Evolutionary conservation across 2,888 invertebrate genomes (phyloP).

Genomic region (Drosophila falleni): DNA sequence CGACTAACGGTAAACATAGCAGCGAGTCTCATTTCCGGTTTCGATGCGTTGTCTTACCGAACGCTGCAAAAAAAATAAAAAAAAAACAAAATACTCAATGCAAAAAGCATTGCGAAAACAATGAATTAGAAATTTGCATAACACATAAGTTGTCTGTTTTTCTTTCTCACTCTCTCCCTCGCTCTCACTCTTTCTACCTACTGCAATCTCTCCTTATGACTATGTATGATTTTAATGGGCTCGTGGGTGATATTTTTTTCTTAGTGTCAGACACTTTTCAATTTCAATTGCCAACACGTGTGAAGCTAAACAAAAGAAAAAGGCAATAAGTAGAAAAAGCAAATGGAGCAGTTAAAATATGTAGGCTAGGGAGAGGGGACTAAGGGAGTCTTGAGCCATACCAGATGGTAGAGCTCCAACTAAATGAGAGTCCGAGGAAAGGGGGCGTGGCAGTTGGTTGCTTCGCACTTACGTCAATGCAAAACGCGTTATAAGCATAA

Average conservation of each 20-base stretch:
- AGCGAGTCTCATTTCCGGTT: constrained; percentile 62
- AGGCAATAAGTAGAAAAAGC: constrained; percentile 5
- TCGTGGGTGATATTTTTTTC: constrained; percentile 58
- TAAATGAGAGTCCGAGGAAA: not conserved
- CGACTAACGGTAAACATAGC: constrained; percentile 56
- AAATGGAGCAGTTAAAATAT: constrained; percentile 28
- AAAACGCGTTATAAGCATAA: constrained; percentile 44
- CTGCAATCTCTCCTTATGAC: constrained; percentile 7
- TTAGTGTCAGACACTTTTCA: constrained; percentile 53
- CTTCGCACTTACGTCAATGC: constrained; percentile 56
- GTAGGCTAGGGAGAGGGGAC: not conserved
- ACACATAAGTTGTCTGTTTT: constrained; percentile 50
- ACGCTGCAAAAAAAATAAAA: constrained; percentile 14
- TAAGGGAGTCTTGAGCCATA: not conserved
- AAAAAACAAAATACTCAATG: constrained; percentile 21
- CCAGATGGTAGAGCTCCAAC: not conserved
- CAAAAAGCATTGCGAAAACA: constrained; percentile 57
- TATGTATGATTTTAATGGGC: constrained; percentile 62
- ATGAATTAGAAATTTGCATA: constrained; percentile 74
- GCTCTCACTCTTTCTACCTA: not conserved
- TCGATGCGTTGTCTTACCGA: constrained; percentile 38
- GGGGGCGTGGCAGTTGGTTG: constrained; percentile 33
- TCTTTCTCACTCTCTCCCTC: not conserved
- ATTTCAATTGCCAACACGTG: constrained; percentile 76
- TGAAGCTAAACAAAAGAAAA: constrained; percentile 47